Percentiles rank a stretch among this genome's conserved stretches.
Conservation (phyloP, 1,140 invertebrate genomes). For the Diorhabda carinulata region DNA sequence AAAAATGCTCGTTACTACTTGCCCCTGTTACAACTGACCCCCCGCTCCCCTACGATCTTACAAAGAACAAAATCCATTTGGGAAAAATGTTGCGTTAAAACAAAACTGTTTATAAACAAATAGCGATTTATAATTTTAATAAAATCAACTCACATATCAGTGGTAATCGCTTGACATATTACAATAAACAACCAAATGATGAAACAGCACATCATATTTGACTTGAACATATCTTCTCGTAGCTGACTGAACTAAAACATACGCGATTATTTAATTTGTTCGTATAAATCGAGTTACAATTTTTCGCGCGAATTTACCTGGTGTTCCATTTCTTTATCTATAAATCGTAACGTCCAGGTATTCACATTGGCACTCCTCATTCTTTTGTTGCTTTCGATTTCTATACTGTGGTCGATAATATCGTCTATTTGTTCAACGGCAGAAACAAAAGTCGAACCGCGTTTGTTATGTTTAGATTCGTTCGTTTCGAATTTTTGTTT, state of each 20-base stretch:
- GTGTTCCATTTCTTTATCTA: slow-evolving; percentile 64
- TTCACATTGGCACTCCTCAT: slow-evolving; percentile 86
- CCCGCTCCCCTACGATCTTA: no score
- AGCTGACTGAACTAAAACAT: slow-evolving; percentile 71
- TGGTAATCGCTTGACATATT: slow-evolving; percentile 51
- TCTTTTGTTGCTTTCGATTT: slow-evolving; percentile 88
- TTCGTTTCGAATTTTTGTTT: slow-evolving; percentile 38
- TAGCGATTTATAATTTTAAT: no score
- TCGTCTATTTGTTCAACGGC: slow-evolving; percentile 73
- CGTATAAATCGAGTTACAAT: not conserved
- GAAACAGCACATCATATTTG: slow-evolving; percentile 88
- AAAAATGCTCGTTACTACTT: no score
- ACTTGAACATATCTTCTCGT: slow-evolving; percentile 92
- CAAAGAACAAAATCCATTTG: no score
- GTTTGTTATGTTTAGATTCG: slow-evolving; percentile 22
- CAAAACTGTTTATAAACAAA: no score
- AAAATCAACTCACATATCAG: slow-evolving; percentile 28
- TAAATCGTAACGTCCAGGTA: slow-evolving; percentile 81
- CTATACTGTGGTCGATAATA: slow-evolving; percentile 83
- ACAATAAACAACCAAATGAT: slow-evolving; percentile 88
- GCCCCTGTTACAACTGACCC: no score
- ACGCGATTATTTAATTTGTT: not conserved
- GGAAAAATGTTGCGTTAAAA: no score
- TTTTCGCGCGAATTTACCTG: slow-evolving; percentile 23
- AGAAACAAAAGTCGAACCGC: slow-evolving; percentile 24